Base-by-base conservation (phyloP, 2,113 vertebrate species). In the Clarias magur region DNA sequence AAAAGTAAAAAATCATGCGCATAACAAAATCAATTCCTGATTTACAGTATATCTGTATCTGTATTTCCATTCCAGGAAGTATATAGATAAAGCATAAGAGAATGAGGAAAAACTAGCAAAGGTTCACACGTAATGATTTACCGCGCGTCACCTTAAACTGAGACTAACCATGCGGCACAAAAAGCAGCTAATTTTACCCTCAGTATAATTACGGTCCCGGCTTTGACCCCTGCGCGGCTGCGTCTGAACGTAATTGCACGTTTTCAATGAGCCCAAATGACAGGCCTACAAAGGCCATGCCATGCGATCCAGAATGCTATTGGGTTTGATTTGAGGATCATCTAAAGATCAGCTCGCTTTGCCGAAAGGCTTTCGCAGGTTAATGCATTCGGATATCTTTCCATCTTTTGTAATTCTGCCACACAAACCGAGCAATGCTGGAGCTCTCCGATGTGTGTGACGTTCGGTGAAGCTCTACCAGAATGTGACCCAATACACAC, bases 71-170 rank as follows among this genome's bases (percentile, higher is more conserved):
- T 42, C 42, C 42, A 42, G 42, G 19, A 73, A 38, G 27, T 17
- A 11, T 17, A 11, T 56, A 27, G 15, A 56, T 42, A 27, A 10
- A 59, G 80, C 62, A 83, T 54, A 12, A 27, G 48, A 72, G 59
- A 79, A 84, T 13, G 72, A 85, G 48, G 42, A 80, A 60, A 38
- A 34, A 57, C 60, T 4, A 25, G 13, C 48, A 42, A 62, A 38
- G n/a, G 67, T 90, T 88, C 88, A 90, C 86, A 81, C 27, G 16
- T 82, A 13, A 70, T 82, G 85, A 82, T 88, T 90, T 88, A 85
- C 65, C 23, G 25, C 62, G 67, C 54, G 87, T 90, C 87, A 90
- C 73, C 59, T 88, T 76, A 38, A 65, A 90, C 78, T 21, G 73
- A 84, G 79, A 75, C 84, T 72, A 88, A 82, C 80, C 89, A 83